phyloP scores from a whole-genome alignment of 2,113 vertebrate species.

The Zapus hudsonius region DNA sequence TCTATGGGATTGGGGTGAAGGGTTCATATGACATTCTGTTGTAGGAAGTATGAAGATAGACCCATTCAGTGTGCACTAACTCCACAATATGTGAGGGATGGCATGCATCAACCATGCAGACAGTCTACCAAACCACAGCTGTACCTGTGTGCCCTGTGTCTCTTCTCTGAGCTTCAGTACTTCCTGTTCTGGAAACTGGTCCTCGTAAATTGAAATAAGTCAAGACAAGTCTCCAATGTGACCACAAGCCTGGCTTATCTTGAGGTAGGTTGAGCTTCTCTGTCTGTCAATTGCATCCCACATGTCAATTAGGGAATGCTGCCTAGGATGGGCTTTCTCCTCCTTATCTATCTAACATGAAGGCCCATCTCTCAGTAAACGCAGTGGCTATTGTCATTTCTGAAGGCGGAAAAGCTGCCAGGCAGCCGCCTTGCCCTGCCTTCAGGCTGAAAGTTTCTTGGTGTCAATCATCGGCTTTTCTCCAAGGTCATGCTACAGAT shows the following conservation, averaged over 20 bases:
- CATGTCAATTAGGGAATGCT: conserved; percentile 49
- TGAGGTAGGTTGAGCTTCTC: conserved; percentile 24
- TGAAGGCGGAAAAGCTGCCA: conserved; percentile 10
- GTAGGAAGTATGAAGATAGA: neutral
- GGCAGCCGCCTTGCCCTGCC: neutral
- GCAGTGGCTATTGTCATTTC: conserved; percentile 40
- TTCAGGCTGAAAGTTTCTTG: conserved; percentile 26
- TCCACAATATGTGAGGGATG: neutral
- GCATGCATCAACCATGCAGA: neutral
- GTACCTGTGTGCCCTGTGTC: neutral
- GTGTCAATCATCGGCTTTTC: conserved; percentile 55
- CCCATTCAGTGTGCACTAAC: neutral
- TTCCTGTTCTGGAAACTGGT: conserved; percentile 26
- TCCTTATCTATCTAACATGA: conserved; percentile 5
- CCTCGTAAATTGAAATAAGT: conserved; percentile 5
- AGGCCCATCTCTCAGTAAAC: neutral
- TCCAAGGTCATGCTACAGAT: neutral
- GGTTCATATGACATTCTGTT: neutral
- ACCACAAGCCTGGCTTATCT: conserved; percentile 51
- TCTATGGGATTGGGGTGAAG: neutral
- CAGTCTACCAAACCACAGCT: neutral
- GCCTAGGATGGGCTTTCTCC: neutral
- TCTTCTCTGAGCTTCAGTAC: neutral
- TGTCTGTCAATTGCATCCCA: conserved; percentile 17
- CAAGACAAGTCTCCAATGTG: conserved; percentile 37